Evolutionary conservation across 2,113 vertebrate genomes (phyloP).

Genomic region (Poecilia latipinna): DNA sequence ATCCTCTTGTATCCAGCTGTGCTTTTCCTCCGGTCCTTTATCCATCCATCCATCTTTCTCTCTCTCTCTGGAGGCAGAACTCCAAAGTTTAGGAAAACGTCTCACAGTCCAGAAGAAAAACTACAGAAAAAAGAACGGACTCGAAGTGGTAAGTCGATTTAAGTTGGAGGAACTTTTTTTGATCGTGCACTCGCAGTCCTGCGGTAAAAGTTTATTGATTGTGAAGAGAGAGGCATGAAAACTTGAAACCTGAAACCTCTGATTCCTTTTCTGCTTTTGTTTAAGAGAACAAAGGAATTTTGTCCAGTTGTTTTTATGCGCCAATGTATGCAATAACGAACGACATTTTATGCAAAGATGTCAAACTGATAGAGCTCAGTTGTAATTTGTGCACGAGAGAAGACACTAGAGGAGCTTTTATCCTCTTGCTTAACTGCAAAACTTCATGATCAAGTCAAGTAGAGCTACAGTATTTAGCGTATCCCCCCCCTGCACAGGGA

Average conservation of each 20-base stretch:
- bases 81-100: constrained; percentile 23
- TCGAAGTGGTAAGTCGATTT: constrained; percentile 51
- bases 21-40: constrained; percentile 27
- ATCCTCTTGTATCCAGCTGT: constrained; percentile 46
- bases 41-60: constrained; percentile 42
- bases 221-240: background rate
- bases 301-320: background rate
- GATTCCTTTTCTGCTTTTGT: background rate
- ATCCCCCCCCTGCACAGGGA: background rate
- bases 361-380: background rate
- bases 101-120: constrained; percentile 1
- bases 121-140: background rate
- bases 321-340: background rate
- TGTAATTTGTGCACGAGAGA: constrained; percentile 27
- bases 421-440: constrained; percentile 28
- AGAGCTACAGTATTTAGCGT: background rate
- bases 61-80: constrained; percentile 6
- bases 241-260: background rate
- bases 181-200: background rate
- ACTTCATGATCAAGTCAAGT: background rate
- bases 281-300: background rate
- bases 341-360: background rate
- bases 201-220: background rate
- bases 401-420: constrained; percentile 6
- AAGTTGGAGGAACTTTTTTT: background rate